Evolutionary conservation across 1,140 invertebrate genomes (phyloP).

Genomic region (Zaprionus africanus): DNA sequence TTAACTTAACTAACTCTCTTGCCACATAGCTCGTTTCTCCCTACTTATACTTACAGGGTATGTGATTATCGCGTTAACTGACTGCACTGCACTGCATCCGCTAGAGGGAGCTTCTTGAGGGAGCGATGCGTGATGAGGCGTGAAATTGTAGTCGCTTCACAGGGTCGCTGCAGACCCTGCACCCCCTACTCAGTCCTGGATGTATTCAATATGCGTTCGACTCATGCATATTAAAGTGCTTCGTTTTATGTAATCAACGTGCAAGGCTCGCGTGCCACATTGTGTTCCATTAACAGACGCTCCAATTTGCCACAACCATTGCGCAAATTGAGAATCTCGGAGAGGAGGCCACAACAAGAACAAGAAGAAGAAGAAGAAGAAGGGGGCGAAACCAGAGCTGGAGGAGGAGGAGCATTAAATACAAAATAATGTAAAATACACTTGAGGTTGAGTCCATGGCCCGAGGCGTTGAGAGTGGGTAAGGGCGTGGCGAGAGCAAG

Average conservation of each 20-base stretch:
- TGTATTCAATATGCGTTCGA: conserved; percentile 29
- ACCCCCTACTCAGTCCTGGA: neutral
- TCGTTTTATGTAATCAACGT: conserved; percentile 34
- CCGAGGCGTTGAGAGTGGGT: neutral
- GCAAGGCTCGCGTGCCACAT: conserved; percentile 22
- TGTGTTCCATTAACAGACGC: conserved; percentile 33
- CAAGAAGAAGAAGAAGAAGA: neutral
- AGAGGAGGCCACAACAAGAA: neutral
- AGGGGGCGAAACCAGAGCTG: neutral
- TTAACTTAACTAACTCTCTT: too few relatives aligned
- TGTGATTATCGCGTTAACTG: neutral
- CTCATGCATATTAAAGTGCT: conserved; percentile 41
- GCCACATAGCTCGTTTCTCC: too few relatives aligned
- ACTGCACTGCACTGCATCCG: neutral
- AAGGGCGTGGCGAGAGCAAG: neutral
- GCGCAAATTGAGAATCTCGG: conserved; percentile 24
- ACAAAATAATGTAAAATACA: conserved; percentile 68
- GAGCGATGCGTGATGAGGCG: neutral
- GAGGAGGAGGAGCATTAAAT: conserved; percentile 47
- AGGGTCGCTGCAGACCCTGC: neutral
- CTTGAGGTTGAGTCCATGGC: conserved; percentile 56
- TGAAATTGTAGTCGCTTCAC: conserved; percentile 9
- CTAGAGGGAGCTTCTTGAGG: neutral
- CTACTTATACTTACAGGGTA: neutral
- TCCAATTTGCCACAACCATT: conserved; percentile 34